Percentiles rank a stretch among this genome's conserved stretches.
Conservation (phyloP, 2,797 vertebrate genomes). For the Agapornis canus region DNA sequence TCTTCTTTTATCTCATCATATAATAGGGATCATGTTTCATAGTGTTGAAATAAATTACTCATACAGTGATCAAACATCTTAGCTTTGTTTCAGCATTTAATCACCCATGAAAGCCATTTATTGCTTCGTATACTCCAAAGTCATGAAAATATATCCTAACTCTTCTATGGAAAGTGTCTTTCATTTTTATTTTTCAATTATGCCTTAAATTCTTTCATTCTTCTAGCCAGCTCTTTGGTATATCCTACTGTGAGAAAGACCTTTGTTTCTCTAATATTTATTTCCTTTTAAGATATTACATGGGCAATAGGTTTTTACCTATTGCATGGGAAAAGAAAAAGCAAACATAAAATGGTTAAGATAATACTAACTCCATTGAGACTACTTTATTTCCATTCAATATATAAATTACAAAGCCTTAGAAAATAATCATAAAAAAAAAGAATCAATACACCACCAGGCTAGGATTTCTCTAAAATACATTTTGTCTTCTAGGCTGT, state of each 20-base stretch:
- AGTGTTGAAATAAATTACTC: constrained; percentile 73
- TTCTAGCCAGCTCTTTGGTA: constrained; percentile 14
- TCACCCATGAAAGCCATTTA: constrained; percentile 65
- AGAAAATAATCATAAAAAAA: neutral
- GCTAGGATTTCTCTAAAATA: neutral
- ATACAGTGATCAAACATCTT: constrained; percentile 62
- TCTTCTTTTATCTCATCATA: constrained; percentile 65
- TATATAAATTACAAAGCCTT: neutral
- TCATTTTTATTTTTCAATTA: constrained; percentile 65
- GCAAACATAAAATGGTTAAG: neutral
- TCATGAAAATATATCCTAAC: constrained; percentile 55
- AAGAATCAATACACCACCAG: neutral
- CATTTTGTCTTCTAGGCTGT: neutral
- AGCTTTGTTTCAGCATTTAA: constrained; percentile 69
- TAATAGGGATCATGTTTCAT: constrained; percentile 64
- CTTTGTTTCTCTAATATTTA: neutral
- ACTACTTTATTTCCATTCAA: neutral
- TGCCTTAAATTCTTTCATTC: constrained; percentile 46
- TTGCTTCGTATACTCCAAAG: constrained; percentile 63
- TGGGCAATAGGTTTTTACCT: neutral
- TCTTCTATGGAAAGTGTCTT: constrained; percentile 47
- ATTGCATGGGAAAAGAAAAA: neutral
- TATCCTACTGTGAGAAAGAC: neutral
- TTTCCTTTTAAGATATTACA: neutral
- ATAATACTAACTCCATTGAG: neutral